phyloP scores from a whole-genome alignment of 2,888 invertebrate genomes.

The Anthoptus insignis region DNA sequence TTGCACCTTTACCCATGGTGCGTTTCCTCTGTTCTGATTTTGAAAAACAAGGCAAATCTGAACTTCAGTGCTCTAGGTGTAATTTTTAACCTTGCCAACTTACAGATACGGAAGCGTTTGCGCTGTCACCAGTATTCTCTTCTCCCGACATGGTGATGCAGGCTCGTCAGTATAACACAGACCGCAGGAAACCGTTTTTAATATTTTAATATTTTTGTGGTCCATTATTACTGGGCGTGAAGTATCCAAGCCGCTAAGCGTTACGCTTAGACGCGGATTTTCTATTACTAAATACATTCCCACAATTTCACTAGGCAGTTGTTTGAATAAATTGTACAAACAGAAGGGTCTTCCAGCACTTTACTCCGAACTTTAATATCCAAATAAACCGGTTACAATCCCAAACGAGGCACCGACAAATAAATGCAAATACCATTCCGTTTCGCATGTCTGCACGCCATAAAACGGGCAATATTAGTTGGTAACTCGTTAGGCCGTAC shows the following conservation, averaged over 20 bases:
- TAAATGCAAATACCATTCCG: conserved; percentile 58
- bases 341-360: conserved; percentile 29
- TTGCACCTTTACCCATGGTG: no score
- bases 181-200: no score
- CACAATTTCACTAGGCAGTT: background rate
- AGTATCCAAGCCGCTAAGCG: no score
- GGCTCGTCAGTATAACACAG: no score
- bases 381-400: conserved; percentile 47
- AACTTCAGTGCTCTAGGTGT: no score
- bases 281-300: background rate
- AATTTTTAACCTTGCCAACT: no score
- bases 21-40: no score
- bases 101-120: no score
- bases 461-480: conserved; percentile 60
- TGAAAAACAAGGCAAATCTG: no score
- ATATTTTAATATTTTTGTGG: background rate
- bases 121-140: no score
- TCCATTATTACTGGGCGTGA: no score
- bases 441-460: conserved; percentile 62
- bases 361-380: conserved; percentile 33
- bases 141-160: no score
- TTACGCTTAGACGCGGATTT: background rate
- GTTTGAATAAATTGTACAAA: conserved; percentile 19
- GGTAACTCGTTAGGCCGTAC: conserved; percentile 61
- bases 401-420: conserved; percentile 54